Evolutionary conservation across 2,888 invertebrate species (phyloP), one percentile per base, ranked within the genome.

Genomic region (Ariolimax columbianus): DNA sequence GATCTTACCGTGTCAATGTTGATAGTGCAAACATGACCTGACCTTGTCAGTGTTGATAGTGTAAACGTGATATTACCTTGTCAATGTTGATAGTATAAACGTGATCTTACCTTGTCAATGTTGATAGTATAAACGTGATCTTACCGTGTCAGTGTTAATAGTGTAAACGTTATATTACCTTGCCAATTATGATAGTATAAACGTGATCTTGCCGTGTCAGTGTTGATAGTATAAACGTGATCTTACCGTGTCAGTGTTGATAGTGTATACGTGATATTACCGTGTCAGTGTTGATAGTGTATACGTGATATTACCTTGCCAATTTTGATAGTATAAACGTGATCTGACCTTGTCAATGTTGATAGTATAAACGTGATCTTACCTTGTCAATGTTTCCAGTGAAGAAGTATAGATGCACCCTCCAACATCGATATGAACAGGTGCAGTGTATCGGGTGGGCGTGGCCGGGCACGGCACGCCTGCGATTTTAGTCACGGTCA

Each of bases 321-420:
- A n/a, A 68, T 68, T 30, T 68, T 6, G 4, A 7, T 11, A 38
- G 19, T 30, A 66, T n/a, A 19, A 38, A n/a, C 4, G 33, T 66
- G 1, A 6, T 14, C 33, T 66, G 30, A 66, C 66, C 30, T 11
- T 66, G 72, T 72, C 72, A 72, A 19, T 19, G 38, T 72, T 30
- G 1, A n/a, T 26, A 9, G 19, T 17, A 75, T 33, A 30, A 51
- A 51, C 33, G 2, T 14, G 11, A 17, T 95, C 96, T 96, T 95
- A 98, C 97, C 97, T 96, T 88, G 98, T 98, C 68, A 99, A 96
- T 11, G 98, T 99, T 95, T 98, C 98, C 93, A 99, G 95, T 0
- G 98, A 98, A 9, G 98, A 98, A 0, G 98, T 99, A 95, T 98
- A 99, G 91, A 98, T 98, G 83, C 97, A 97, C 59, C 98, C 98